Evolutionary conservation across 2,113 vertebrate species (phyloP).

Genomic region (Antennarius striatus): DNA sequence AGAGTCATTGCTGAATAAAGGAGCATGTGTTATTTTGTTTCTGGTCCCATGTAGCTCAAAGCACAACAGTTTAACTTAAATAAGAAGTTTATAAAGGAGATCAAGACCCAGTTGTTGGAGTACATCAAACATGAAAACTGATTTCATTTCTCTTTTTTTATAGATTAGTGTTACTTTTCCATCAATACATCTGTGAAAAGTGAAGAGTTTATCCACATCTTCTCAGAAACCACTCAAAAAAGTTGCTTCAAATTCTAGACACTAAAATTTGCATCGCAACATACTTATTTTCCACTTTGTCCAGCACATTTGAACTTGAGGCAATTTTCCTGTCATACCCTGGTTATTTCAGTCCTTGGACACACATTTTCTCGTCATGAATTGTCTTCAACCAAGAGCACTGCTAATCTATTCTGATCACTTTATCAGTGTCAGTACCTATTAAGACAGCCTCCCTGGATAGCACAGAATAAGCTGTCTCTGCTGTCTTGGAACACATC

Average conservation of each 20-base stretch:
- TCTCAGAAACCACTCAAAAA: no score
- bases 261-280: no score
- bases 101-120: slow-evolving; percentile 49
- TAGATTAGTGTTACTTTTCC: no score
- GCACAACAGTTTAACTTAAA: slow-evolving; percentile 44
- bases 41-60: slow-evolving; percentile 15
- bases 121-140: slow-evolving; percentile 22
- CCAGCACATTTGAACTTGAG: no score
- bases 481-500: slow-evolving; percentile 4
- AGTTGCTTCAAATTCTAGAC: no score
- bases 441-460: not conserved
- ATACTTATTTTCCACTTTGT: no score
- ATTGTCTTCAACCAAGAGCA: slow-evolving; percentile 22
- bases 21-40: slow-evolving; percentile 18
- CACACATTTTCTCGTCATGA: not conserved
- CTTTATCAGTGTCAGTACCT: slow-evolving; percentile 4
- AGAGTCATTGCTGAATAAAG: slow-evolving; percentile 11
- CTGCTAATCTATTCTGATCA: slow-evolving; percentile 18
- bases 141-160: slow-evolving; percentile 8
- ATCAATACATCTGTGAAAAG: no score
- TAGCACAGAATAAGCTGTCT: slow-evolving; percentile 6
- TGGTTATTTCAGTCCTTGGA: no score
- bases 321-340: no score
- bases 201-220: no score
- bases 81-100: slow-evolving; percentile 40